phyloP scores from a whole-genome alignment of 2,888 invertebrate species.

The Xestia ashworthii region DNA sequence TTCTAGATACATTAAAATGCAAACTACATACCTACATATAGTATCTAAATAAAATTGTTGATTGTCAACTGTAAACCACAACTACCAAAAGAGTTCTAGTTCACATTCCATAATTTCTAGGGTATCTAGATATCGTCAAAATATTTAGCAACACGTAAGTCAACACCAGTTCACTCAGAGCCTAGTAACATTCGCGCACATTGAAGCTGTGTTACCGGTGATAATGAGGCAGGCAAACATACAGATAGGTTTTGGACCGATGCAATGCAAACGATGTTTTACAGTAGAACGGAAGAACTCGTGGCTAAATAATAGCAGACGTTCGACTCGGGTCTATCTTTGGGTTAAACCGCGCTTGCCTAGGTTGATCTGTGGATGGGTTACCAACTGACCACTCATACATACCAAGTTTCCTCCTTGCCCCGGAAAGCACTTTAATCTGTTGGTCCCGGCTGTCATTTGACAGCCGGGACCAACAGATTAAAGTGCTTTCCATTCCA shows the following conservation, averaged over 20 bases:
- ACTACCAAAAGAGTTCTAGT: neutral
- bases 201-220: neutral
- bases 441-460: too few relatives aligned
- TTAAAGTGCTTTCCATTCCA: too few relatives aligned
- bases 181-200: constrained; percentile 19
- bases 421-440: too few relatives aligned
- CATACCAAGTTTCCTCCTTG: too few relatives aligned
- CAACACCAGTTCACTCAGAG: neutral
- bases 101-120: neutral
- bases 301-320: too few relatives aligned
- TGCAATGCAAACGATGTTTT: neutral
- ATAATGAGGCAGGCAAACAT: constrained; percentile 24
- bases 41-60: neutral
- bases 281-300: too few relatives aligned
- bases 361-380: too few relatives aligned
- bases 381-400: too few relatives aligned
- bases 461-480: too few relatives aligned
- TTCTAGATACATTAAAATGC: neutral
- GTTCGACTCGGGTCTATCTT: too few relatives aligned
- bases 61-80: neutral
- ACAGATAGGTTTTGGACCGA: neutral
- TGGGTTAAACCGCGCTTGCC: too few relatives aligned
- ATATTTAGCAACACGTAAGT: neutral
- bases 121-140: constrained; percentile 4
- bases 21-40: constrained; percentile 5